Percentiles rank a stretch among this genome's conserved stretches.
These are phyloP conservation scores for Thunnus albacares DNA, from an alignment of 2,797 vertebrate species.

Conservation along the genomic window DNA sequence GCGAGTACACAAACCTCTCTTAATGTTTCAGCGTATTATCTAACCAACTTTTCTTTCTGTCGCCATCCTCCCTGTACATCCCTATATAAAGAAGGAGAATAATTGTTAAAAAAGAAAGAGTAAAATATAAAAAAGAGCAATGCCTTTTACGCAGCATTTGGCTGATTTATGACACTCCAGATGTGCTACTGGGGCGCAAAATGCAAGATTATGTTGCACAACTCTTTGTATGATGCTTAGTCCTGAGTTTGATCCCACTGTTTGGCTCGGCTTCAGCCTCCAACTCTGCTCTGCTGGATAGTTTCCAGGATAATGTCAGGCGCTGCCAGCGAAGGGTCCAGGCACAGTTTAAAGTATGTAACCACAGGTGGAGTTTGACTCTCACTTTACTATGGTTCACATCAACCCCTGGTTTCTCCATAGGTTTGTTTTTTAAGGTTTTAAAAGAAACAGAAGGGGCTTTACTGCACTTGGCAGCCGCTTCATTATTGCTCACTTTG, in stretches of 20 bases:
- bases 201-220: slow-evolving; percentile 65
- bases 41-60: slow-evolving; percentile 12
- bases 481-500: slow-evolving; percentile 66
- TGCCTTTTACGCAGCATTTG: slow-evolving; percentile 32
- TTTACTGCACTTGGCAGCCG: slow-evolving; percentile 67
- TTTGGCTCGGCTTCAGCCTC: slow-evolving; percentile 68
- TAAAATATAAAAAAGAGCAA: slow-evolving; percentile 31
- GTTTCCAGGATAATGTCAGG: slow-evolving; percentile 74
- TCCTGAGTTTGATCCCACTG: slow-evolving; percentile 69
- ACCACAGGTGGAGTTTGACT: slow-evolving; percentile 80
- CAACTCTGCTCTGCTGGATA: slow-evolving; percentile 60
- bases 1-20: background rate
- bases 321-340: slow-evolving; percentile 66
- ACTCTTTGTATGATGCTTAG: slow-evolving; percentile 59
- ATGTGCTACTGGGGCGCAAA: slow-evolving; percentile 69
- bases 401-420: slow-evolving; percentile 56
- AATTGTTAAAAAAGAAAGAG: slow-evolving; percentile 17
- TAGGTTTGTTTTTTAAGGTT: slow-evolving; percentile 64
- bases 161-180: slow-evolving; percentile 65
- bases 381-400: slow-evolving; percentile 66
- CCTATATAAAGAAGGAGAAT: slow-evolving; percentile 1
- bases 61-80: background rate
- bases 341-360: slow-evolving; percentile 66
- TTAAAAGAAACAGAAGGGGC: slow-evolving; percentile 63
- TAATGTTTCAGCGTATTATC: slow-evolving; percentile 5